Base-by-base conservation (phyloP, 2,113 vertebrate genomes). In the Cryptotis parvus region DNA sequence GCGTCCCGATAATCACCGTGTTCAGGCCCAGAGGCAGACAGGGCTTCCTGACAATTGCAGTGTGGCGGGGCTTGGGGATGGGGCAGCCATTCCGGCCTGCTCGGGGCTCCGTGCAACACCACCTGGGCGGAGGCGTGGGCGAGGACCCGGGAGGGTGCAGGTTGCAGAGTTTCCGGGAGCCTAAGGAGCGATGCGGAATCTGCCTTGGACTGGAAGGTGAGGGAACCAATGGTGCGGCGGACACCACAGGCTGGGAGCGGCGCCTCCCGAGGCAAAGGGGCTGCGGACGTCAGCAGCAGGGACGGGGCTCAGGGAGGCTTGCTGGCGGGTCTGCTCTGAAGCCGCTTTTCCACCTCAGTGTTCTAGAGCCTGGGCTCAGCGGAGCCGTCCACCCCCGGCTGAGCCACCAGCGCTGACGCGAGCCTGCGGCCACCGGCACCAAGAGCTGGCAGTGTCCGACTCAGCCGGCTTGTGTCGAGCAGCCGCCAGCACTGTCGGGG, bases 1-100 rank as follows among this genome's bases (percentile, higher is more conserved):
- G 65, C 75, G 84, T 49, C 3, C 74, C 41, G 94, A 89, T 93
- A 97, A 95, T 91, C 91, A 90, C 0, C 8, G 96, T 68, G 95
- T 94, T 94, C 91, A 89, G 95, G 78, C 96, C 2, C 91, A 37
- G 29, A 45, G 52, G 87, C 80, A 95, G 95, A 94, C 96, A 73
- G 97, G 89, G 65, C 90, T 78, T 94, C 87, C 89, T 78, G 87
- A 84, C 92, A 90, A 83, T 95, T 94, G 89, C 92, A 96, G 96
- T 76, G 6, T 73, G 87, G n/a, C n/a, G 72, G 68, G 87, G 41
- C 1, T 77, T 1, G 43, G 82, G 41, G 79, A 26, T 0, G 0
- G 33, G 55, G 55, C 18, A 22, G 84, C 18, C 1, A 6, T 35
- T 66, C 91, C 63, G 87, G 96, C 91, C 39, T 66, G 73, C 1